Evolutionary conservation across 2,113 vertebrate species (phyloP).

Genomic region (Actenoides lindsayi): DNA sequence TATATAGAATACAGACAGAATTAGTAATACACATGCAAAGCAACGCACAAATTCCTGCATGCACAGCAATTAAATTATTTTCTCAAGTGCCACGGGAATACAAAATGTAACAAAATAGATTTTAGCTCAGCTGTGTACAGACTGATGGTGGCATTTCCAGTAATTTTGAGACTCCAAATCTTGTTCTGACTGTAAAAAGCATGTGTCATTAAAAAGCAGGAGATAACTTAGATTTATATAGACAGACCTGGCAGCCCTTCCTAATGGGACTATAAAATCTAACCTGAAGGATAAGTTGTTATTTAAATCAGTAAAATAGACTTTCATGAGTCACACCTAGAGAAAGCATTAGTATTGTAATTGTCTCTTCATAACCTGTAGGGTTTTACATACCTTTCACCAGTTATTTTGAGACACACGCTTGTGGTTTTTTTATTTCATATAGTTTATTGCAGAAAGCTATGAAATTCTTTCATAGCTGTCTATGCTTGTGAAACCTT

Average conservation of each 20-base stretch:
- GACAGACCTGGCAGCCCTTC: not conserved
- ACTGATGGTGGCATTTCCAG: not conserved
- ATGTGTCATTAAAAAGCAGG: not conserved
- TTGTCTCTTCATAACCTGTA: not conserved
- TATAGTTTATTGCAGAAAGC: not conserved
- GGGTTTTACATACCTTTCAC: not conserved
- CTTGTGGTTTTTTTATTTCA: not conserved
- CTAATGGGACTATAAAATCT: not conserved
- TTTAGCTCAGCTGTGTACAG: not conserved
- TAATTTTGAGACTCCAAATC: not conserved
- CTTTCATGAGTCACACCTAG: not conserved
- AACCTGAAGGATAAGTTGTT: slow-evolving; percentile 21
- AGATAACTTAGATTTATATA: slow-evolving; percentile 28
- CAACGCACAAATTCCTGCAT: not conserved
- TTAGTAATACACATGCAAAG: not conserved
- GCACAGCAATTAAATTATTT: not conserved
- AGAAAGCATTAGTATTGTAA: not conserved
- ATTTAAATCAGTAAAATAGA: not conserved
- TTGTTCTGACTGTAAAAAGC: not conserved
- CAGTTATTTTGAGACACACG: not conserved
- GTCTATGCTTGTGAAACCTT: not conserved
- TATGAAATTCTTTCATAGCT: not conserved
- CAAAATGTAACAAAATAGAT: not conserved
- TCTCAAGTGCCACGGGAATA: not conserved
- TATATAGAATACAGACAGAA: not conserved